phyloP scores from a whole-genome alignment of 2,797 vertebrate genomes.

The Rhadinocentrus ornatus region DNA sequence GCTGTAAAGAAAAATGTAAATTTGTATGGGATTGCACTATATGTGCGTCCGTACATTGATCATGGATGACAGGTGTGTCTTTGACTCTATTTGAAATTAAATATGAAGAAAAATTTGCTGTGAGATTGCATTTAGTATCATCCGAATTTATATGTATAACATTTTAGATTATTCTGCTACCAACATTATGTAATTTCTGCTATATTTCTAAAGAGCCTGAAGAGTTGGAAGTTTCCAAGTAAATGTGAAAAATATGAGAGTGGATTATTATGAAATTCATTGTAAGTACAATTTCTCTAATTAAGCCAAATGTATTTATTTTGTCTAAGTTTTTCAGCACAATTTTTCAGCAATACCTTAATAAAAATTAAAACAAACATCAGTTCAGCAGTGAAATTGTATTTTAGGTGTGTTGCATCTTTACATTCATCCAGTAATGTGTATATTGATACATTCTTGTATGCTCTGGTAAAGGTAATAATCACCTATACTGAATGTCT shows the following conservation, averaged over 20 bases:
- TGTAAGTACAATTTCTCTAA: constrained; percentile 19
- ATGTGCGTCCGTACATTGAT: constrained; percentile 30
- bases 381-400: constrained; percentile 59
- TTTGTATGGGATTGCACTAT: constrained; percentile 51
- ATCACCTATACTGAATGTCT: constrained; percentile 60
- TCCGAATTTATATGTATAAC: constrained; percentile 6
- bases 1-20: constrained; percentile 35
- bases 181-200: neutral
- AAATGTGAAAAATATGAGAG: constrained; percentile 38
- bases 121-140: neutral
- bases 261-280: constrained; percentile 13
- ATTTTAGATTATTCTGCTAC: neutral
- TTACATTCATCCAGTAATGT: constrained; percentile 79
- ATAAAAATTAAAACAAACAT: constrained; percentile 61
- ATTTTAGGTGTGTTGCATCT: constrained; percentile 64
- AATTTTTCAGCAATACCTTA: constrained; percentile 21
- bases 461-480: constrained; percentile 65
- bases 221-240: constrained; percentile 3
- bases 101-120: neutral
- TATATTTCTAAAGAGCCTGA: neutral
- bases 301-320: constrained; percentile 24
- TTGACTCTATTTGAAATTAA: constrained; percentile 17
- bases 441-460: constrained; percentile 73
- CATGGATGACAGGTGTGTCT: constrained; percentile 11
- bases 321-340: neutral